Base-by-base conservation (phyloP, 1,140 invertebrate genomes). In the Mizuhopecten yessoensis region DNA sequence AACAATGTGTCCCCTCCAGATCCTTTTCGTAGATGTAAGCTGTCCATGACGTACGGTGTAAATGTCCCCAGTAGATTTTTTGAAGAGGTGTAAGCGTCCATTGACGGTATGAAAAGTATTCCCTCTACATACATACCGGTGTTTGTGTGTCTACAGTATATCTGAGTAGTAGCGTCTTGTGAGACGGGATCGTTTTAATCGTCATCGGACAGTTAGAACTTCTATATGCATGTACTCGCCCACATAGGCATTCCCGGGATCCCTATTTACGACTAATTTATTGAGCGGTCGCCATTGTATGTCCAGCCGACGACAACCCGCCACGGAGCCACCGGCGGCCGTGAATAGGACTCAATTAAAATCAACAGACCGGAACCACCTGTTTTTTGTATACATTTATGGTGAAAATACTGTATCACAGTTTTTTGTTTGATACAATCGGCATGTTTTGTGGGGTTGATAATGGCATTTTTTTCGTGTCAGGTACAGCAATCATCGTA, bases 201-300 rank as follows among this genome's bases (percentile, higher is more conserved):
- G n/a, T n/a, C n/a, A n/a, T n/a, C n/a, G n/a, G n/a, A n/a, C n/a
- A n/a, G n/a, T n/a, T n/a, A n/a, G n/a, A n/a, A n/a, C n/a, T n/a
- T n/a, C n/a, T n/a, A n/a, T n/a, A n/a, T n/a, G n/a, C n/a, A n/a
- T n/a, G n/a, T 29, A 1, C 1, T 29, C 57, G 57, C 57, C 23
- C 57, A 75, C 57, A 17, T 75, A 0, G 57, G 2, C n/a, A 75
- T 29, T n/a, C n/a, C 57, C 23, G 23, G 57, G 57, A 0, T 75
- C 57, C 29, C 57, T 75, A 29, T 17, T 75, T 75, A 75, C 57
- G 23, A 75, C 57, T 75, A 75, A 75, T 75, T 75, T 75, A 75
- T 75, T 75, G 57, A 75, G 57, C 23, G 57, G 57, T 75, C 57
- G 23, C 57, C 57, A 75, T 75, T 75, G 57, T 29, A n/a, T 29